Base-by-base conservation (phyloP, 2,113 vertebrate species). In the Apteryx owenii region DNA sequence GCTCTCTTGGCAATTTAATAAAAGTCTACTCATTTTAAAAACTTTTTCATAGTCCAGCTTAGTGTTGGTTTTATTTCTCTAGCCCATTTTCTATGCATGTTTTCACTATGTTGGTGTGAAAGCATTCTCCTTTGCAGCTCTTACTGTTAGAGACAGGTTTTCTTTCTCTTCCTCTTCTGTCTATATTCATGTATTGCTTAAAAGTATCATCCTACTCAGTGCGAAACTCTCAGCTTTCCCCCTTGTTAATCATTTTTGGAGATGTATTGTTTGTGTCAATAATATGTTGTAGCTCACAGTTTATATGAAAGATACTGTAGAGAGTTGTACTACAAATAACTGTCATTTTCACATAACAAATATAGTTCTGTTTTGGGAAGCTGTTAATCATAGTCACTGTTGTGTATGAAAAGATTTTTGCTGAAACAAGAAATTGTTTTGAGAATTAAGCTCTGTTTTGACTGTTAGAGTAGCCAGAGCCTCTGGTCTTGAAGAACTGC, bases 121-220 rank as follows among this genome's bases (percentile, higher is more conserved):
- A 78, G 28, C 69, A 48, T 95, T 95, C 58, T 82, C 58, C 38
- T 81, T 83, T 90, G 68, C 56, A 91, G 83, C 60, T 91, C 78
- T 78, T 90, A 28, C 77, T 85, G 4, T 79, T 85, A 72, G 54
- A 81, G 93, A 73, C 82, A 91, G 91, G 68, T 94, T 95, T 89
- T 80, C n/a, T 92, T 89, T 88, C 70, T 89, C 66, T 89, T 89
- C 33, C 19, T 40, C 46, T 90, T 92, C 71, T 91, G 20, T 80
- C 50, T 85, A 54, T 31, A 26, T 94, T 86, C 44, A 38, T 66
- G 50, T 46, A n/a, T 82, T 87, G 42, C 64, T 84, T 89, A 10
- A 21, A 88, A 64, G n/a, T 17, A 86, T 89, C 94, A 92, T 90
- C 38, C 92, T 85, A 15, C 75, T 61, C 77, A 71, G 8, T 46